Evolutionary conservation across 1,140 invertebrate genomes (phyloP).

Genomic region (Zaprionus nigranus): DNA sequence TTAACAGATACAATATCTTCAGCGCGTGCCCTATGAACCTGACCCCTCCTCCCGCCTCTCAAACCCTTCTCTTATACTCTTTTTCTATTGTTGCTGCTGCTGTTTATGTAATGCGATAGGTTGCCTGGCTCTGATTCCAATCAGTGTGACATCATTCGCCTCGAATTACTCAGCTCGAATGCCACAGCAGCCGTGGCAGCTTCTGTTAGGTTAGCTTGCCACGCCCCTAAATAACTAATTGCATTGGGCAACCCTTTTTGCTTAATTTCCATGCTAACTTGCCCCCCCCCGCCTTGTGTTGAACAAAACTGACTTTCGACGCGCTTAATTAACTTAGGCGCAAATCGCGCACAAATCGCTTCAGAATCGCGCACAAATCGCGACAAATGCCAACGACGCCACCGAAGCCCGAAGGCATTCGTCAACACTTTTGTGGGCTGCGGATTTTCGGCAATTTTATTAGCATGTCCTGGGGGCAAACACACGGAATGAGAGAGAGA

Average conservation of each 20-base stretch:
- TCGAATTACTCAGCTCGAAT: slow-evolving; percentile 29
- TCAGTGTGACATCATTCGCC: slow-evolving; percentile 47
- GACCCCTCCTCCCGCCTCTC: not conserved
- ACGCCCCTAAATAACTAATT: slow-evolving; percentile 32
- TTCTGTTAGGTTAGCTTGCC: not conserved
- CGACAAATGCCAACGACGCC: slow-evolving; percentile 23
- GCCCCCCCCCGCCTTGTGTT: not conserved
- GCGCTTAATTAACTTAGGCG: slow-evolving; percentile 71
- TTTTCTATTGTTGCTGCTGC: slow-evolving; percentile 5
- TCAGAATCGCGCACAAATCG: slow-evolving; percentile 46
- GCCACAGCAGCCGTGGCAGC: slow-evolving; percentile 9
- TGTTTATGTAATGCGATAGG: slow-evolving; percentile 45
- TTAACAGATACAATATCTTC: slow-evolving; percentile 51
- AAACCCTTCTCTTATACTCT: not conserved
- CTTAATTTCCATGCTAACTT: slow-evolving; percentile 36
- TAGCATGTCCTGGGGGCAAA: slow-evolving; percentile 69
- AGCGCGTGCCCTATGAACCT: slow-evolving; percentile 24
- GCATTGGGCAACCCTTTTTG: slow-evolving; percentile 26
- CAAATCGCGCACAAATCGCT: slow-evolving; percentile 70
- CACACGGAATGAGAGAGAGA: not conserved
- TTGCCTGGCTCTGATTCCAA: slow-evolving; percentile 38
- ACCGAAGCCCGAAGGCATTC: slow-evolving; percentile 37
- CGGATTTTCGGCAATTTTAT: slow-evolving; percentile 79
- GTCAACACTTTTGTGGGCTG: slow-evolving; percentile 58
- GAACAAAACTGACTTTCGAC: slow-evolving; percentile 65